A percentile compares a stretch with the other conserved stretches of the same genome.
phyloP scores from a whole-genome alignment of 1,140 invertebrate genomes.

The Drosophila orena region DNA sequence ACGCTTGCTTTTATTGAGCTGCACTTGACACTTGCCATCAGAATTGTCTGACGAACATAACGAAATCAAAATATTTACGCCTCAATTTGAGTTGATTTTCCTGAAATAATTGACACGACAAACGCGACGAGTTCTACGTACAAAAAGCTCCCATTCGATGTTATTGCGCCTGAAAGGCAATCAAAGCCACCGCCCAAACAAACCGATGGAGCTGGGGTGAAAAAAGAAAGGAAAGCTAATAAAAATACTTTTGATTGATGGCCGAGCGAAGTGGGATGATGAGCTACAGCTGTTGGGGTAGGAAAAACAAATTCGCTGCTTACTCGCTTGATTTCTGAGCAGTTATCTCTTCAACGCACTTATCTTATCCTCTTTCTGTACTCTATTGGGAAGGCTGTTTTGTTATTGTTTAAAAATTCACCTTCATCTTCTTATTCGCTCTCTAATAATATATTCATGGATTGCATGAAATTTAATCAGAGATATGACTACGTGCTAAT shows the following conservation, averaged over 20 bases:
- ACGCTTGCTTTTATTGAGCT: conserved; percentile 26
- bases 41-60: conserved; percentile 31
- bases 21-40: conserved; percentile 42
- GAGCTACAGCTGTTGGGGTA: conserved; percentile 26
- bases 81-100: conserved; percentile 45
- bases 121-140: conserved; percentile 50
- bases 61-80: conserved; percentile 72
- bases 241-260: conserved; percentile 55
- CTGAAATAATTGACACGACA: conserved; percentile 59
- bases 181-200: conserved; percentile 41
- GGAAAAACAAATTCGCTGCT: conserved; percentile 14
- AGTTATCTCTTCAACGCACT: conserved; percentile 4
- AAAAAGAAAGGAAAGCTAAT: conserved; percentile 19
- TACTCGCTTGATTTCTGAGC: conserved; percentile 12
- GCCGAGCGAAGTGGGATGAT: conserved; percentile 6
- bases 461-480: too few species aligned
- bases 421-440: too few species aligned
- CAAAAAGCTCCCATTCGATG: conserved; percentile 41
- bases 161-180: conserved; percentile 65
- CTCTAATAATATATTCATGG: too few species aligned
- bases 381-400: neutral
- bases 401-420: too few species aligned
- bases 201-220: neutral
- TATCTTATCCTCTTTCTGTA: conserved; percentile 23
- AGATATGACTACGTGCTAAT: neutral